Conservation (phyloP, 2,888 invertebrate species). For the Macaria notata region DNA sequence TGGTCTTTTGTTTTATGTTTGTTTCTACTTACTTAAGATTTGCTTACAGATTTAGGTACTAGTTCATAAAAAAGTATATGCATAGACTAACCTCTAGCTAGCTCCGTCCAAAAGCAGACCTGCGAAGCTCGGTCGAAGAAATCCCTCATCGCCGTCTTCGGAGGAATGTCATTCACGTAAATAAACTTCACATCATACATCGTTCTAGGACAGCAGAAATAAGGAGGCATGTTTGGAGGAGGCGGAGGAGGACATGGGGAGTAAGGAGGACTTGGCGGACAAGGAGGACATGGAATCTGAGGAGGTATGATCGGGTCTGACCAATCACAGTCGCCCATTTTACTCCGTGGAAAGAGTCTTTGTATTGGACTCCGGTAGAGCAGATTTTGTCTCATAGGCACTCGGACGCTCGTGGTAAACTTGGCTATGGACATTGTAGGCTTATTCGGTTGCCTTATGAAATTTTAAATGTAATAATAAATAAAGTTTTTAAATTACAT, state of each 20-base stretch:
- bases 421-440: too few relatives aligned
- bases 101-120: slow-evolving; percentile 88
- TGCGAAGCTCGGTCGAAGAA: slow-evolving; percentile 89
- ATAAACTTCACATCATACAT: slow-evolving; percentile 62
- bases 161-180: slow-evolving; percentile 84
- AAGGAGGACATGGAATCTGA: slow-evolving; percentile 11
- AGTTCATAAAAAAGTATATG: too few relatives aligned
- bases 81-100: slow-evolving; percentile 83
- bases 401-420: too few relatives aligned
- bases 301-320: not conserved
- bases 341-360: not conserved
- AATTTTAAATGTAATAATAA: too few relatives aligned
- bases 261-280: slow-evolving; percentile 26
- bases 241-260: slow-evolving; percentile 25
- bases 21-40: too few relatives aligned
- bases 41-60: too few relatives aligned
- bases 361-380: too few relatives aligned
- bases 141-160: slow-evolving; percentile 82
- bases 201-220: slow-evolving; percentile 54
- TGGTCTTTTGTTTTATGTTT: too few relatives aligned
- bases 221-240: slow-evolving; percentile 45
- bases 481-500: too few relatives aligned
- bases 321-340: slow-evolving; percentile 8
- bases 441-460: too few relatives aligned
- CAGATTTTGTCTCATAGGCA: too few relatives aligned